Percentiles rank a stretch among this genome's conserved stretches.
phyloP scores from a whole-genome alignment of 2,888 invertebrate species.

The Gerris lacustris region DNA sequence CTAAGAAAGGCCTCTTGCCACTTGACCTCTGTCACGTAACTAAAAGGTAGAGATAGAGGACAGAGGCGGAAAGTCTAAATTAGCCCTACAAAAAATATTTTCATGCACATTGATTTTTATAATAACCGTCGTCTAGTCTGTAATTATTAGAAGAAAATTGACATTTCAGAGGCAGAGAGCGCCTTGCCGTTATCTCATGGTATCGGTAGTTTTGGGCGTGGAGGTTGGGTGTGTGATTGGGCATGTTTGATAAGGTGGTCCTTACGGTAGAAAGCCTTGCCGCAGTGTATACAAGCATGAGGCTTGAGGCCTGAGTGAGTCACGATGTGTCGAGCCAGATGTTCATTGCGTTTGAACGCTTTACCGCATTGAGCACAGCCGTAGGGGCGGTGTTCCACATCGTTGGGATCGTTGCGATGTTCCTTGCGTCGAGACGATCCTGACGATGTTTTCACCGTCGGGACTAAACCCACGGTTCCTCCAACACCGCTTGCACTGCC shows the following conservation, averaged over 20 bases:
- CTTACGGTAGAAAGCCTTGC: constrained; percentile 42
- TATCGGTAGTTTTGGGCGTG: neutral
- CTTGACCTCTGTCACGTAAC: too few species aligned
- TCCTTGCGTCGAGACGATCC: neutral
- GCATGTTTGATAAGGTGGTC: constrained; percentile 42
- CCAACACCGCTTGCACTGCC: neutral
- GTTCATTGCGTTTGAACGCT: constrained; percentile 41
- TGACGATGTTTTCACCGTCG: neutral
- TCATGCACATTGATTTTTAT: too few species aligned
- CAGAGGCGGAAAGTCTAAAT: too few species aligned
- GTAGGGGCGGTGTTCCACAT: constrained; percentile 37
- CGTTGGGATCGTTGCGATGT: neutral
- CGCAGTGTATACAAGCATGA: constrained; percentile 36
- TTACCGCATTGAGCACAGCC: constrained; percentile 31
- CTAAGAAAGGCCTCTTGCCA: too few species aligned
- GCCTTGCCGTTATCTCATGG: neutral
- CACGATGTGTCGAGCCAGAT: constrained; percentile 41
- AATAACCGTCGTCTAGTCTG: too few species aligned
- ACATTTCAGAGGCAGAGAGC: neutral
- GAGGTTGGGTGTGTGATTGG: neutral
- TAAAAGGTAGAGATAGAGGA: too few species aligned
- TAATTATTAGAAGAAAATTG: neutral
- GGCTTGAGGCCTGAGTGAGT: constrained; percentile 44
- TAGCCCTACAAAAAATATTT: too few species aligned
- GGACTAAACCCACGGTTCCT: neutral